These are phyloP conservation scores for Trachymyrmex septentrionalis DNA, from an alignment of 1,140 invertebrate genomes.

Conservation along the genomic window DNA sequence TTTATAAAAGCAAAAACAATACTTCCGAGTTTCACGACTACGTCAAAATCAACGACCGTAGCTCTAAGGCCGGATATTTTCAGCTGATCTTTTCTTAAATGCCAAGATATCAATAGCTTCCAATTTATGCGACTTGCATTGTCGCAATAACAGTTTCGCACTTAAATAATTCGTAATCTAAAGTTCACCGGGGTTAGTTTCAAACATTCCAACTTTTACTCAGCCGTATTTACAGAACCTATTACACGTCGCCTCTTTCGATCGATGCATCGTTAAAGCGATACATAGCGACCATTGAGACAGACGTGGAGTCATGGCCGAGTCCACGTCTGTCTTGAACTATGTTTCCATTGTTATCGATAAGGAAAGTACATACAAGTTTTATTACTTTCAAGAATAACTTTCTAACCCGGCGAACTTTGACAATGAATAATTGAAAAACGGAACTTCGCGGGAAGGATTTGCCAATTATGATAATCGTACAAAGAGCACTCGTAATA, in stretches of 20 bases:
- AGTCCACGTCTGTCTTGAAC: slow-evolving; percentile 9
- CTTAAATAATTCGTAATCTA: slow-evolving; percentile 37
- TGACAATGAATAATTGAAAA: slow-evolving; percentile 4
- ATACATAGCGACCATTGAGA: neutral
- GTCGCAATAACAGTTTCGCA: neutral
- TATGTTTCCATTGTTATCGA: slow-evolving; percentile 30
- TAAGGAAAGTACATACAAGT: neutral
- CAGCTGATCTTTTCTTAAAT: neutral
- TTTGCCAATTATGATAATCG: slow-evolving; percentile 15
- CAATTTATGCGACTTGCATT: neutral
- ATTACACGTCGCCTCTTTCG: neutral
- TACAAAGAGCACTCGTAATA: neutral
- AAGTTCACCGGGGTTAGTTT: slow-evolving; percentile 34
- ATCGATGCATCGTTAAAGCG: slow-evolving; percentile 38
- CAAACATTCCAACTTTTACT: slow-evolving; percentile 27
- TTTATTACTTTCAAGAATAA: slow-evolving; percentile 23
- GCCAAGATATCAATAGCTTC: slow-evolving; percentile 21
- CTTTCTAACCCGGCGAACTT: slow-evolving; percentile 33
- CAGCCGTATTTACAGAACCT: neutral
- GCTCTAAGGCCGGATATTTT: neutral
- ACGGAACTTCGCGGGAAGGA: slow-evolving; percentile 16
- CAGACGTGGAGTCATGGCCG: slow-evolving; percentile 39
- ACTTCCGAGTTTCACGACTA: neutral
- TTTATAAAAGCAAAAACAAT: neutral
- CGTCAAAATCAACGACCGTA: neutral